Conservation (phyloP, 2,113 vertebrate genomes). For the Chionomys nivalis region DNA sequence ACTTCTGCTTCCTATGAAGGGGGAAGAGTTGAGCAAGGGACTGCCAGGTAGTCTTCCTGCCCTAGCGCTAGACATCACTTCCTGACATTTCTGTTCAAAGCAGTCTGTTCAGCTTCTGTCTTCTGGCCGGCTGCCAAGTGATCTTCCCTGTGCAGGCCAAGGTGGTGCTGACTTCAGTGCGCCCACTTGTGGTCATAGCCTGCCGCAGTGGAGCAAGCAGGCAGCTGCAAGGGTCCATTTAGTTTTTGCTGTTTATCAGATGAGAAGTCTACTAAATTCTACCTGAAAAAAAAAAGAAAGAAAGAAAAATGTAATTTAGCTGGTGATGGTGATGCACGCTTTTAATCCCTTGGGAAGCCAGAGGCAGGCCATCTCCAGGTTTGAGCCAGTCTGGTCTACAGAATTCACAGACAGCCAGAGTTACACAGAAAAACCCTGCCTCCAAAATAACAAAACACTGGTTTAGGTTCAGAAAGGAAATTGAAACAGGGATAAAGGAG, state of each 20-base stretch:
- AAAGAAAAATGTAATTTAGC: neutral
- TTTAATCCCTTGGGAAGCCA: neutral
- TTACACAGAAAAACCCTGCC: neutral
- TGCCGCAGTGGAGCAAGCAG: neutral
- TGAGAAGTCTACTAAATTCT: neutral
- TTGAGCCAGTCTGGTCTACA: neutral
- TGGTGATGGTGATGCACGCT: neutral
- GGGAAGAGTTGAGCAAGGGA: neutral
- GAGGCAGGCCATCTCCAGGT: neutral
- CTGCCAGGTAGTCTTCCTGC: neutral
- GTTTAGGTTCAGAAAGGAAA: neutral
- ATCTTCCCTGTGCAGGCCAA: neutral
- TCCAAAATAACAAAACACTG: neutral
- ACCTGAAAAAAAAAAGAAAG: neutral
- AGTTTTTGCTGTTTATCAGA: neutral
- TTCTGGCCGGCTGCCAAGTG: neutral
- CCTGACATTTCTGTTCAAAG: neutral
- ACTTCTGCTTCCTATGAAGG: neutral
- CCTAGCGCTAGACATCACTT: neutral
- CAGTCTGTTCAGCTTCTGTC: neutral
- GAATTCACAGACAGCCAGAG: neutral
- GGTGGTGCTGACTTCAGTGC: neutral
- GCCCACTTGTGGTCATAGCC: neutral
- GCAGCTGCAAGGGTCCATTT: neutral
- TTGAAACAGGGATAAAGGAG: too few relatives aligned